Evolutionary conservation across 2,113 vertebrate species (phyloP).

Genomic region (Poeciliopsis retropinna): DNA sequence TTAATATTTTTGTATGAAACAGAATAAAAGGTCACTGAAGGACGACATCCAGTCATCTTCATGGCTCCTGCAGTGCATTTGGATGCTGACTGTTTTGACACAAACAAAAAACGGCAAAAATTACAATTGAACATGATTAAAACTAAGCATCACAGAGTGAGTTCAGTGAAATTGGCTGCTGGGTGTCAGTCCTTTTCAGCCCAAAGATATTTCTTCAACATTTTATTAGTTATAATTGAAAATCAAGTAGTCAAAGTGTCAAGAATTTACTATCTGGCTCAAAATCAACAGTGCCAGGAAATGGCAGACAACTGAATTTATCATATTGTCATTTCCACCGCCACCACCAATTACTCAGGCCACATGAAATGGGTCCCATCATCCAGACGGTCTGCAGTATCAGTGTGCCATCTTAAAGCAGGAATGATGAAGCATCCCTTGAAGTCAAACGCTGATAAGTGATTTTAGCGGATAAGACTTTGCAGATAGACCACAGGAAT

Average conservation of each 20-base stretch:
- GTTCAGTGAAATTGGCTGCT: neutral
- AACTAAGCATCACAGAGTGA: neutral
- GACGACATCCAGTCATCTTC: conserved; percentile 3
- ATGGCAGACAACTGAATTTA: conserved; percentile 22
- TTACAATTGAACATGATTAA: neutral
- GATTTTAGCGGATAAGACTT: conserved; percentile 57
- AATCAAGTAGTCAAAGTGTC: conserved; percentile 2
- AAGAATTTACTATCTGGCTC: conserved; percentile 22
- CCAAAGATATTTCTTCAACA: neutral
- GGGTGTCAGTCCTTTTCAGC: neutral
- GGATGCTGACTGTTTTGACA: neutral
- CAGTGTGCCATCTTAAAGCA: conserved; percentile 47
- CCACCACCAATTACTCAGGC: conserved; percentile 32
- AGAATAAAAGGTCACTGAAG: neutral
- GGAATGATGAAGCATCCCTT: conserved; percentile 59
- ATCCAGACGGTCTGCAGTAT: conserved; percentile 46
- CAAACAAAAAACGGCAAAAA: neutral
- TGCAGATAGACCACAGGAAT: conserved; percentile 45
- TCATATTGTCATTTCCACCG: conserved; percentile 44
- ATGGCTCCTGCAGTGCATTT: neutral
- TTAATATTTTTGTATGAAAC: neutral
- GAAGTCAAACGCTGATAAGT: conserved; percentile 65
- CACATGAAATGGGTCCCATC: conserved; percentile 41
- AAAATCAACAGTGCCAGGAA: conserved; percentile 15
- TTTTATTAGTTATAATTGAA: conserved; percentile 18